Percentiles rank a stretch among this genome's conserved stretches.
Evolutionary conservation across 2,888 invertebrate genomes (phyloP).

Genomic region (Stomorhina lunata): DNA sequence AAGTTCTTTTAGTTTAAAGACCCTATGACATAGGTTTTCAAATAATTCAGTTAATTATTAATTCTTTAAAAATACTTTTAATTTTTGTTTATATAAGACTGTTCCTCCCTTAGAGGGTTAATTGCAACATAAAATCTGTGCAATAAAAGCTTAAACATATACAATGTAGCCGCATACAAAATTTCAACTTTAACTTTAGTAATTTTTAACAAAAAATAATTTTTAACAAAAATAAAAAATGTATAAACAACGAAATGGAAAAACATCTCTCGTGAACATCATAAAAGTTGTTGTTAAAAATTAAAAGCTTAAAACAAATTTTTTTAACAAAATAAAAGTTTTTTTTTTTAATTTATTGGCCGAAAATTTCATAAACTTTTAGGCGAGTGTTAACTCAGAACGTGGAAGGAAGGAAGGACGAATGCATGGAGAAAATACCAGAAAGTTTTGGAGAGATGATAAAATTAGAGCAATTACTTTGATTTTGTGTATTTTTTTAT

Average conservation of each 20-base stretch:
- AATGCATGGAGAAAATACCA: too few relatives aligned
- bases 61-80: not conserved
- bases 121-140: not conserved
- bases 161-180: not conserved
- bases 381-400: too few relatives aligned
- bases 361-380: not conserved
- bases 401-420: too few relatives aligned
- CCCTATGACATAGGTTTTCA: not conserved
- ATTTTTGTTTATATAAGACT: not conserved
- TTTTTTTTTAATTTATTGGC: constrained; percentile 1
- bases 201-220: constrained; percentile 31
- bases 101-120: not conserved
- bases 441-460: too few relatives aligned
- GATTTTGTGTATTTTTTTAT: too few relatives aligned
- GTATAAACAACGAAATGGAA: not conserved
- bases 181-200: constrained; percentile 1
- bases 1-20: not conserved
- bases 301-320: constrained; percentile 1
- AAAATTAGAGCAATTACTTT: too few relatives aligned
- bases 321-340: not conserved
- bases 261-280: not conserved
- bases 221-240: constrained; percentile 33
- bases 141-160: not conserved
- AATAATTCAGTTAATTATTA: not conserved
- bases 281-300: constrained; percentile 41